phyloP scores from a whole-genome alignment of 2,888 invertebrate genomes.

The Cryptus armator region DNA sequence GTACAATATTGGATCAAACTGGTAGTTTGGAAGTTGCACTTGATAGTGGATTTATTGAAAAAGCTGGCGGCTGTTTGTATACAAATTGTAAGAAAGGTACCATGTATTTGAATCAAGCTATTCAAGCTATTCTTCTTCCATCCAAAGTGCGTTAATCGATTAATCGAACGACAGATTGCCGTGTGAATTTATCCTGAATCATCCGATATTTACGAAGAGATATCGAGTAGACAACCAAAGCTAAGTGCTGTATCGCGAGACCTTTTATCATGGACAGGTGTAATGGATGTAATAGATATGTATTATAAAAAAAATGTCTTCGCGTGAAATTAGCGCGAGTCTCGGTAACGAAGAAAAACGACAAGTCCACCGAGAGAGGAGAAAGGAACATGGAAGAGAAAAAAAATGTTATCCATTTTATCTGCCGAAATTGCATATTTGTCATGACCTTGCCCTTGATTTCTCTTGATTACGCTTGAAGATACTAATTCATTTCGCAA shows the following conservation, averaged over 20 bases:
- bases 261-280: background rate
- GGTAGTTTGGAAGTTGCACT: slow-evolving; percentile 16
- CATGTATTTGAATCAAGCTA: background rate
- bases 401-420: background rate
- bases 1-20: background rate
- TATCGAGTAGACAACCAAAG: background rate
- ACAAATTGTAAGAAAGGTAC: background rate
- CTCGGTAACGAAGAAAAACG: slow-evolving; percentile 31
- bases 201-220: background rate
- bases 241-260: background rate
- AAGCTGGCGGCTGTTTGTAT: background rate
- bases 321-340: background rate
- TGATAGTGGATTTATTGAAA: background rate
- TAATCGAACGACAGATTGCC: background rate
- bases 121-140: background rate
- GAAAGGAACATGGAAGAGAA: background rate
- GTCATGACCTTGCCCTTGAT: background rate
- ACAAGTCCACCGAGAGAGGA: background rate
- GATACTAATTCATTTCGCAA: slow-evolving; percentile 12
- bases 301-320: background rate
- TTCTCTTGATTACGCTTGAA: slow-evolving; percentile 9
- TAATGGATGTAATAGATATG: slow-evolving; percentile 4
- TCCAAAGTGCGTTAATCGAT: background rate
- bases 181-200: background rate
- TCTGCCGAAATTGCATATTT: background rate